These are phyloP conservation scores for Norana najaformis DNA, from an alignment of 2,888 invertebrate species.

Conservation along the genomic window DNA sequence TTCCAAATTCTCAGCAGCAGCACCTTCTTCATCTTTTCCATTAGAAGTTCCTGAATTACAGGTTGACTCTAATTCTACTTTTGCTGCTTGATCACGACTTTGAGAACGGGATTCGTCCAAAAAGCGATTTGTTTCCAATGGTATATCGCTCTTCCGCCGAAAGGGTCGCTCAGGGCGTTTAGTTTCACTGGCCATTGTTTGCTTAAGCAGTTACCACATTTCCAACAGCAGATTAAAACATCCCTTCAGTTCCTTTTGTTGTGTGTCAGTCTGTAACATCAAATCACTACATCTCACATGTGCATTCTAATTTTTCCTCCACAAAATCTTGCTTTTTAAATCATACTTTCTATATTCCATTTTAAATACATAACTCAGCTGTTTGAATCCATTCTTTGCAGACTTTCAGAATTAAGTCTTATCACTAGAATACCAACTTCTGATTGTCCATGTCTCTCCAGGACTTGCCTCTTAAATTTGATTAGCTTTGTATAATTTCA, in stretches of 20 bases:
- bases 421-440: not conserved
- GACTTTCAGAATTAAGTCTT: not conserved
- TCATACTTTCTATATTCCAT: not conserved
- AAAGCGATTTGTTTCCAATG: not conserved
- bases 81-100: not conserved
- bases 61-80: not conserved
- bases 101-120: not conserved
- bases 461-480: no score
- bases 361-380: not conserved
- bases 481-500: no score
- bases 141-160: not conserved
- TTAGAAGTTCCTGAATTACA: not conserved
- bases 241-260: not conserved
- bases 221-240: not conserved
- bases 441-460: no score
- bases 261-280: not conserved
- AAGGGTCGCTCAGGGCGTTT: not conserved
- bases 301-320: not conserved
- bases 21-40: not conserved
- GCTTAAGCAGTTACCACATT: not conserved
- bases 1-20: not conserved
- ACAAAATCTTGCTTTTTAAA: not conserved
- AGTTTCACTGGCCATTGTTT: conserved; percentile 18
- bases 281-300: not conserved
- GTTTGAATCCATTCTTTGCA: not conserved